Base-by-base conservation (phyloP, 1,140 invertebrate genomes). In the Nylanderia fulva region DNA sequence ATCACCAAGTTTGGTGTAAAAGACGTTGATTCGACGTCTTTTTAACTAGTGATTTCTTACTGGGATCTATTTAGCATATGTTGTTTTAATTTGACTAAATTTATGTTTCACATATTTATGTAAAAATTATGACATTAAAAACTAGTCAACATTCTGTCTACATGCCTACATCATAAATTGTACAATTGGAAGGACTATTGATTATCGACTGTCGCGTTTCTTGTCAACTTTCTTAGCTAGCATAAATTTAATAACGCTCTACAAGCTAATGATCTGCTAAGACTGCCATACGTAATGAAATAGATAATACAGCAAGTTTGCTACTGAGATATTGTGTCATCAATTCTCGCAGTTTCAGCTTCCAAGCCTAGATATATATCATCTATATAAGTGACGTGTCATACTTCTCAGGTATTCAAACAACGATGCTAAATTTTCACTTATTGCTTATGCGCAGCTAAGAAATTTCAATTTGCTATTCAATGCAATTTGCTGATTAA, bases 271-370 rank as follows among this genome's bases (percentile, higher is more conserved):
- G 84, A 54, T 58, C 42, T 33, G 29, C 29, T 33, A 33, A 33
- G 56, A 76, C 79, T 89, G 84, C 87, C 86, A 76, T 88, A 88
- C 60, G 88, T 85, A 84, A 88, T 86, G 82, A 82, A 88, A 85
- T 77, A 87, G 83, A 87, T 87, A 89, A 89, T 90, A 87, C 85
- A 77, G 80, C 76, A 88, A 89, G 88, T 90, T 90, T 88, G 66
- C 76, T 61, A 42, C 45, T 69, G 36, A 79, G 86, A 82, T 83
- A 90, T 90, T 88, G 90, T 76, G 74, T 87, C 85, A 90, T 86
- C 88, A 68, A 71, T 74, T 74, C 71, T 58, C 27, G 18, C 4
- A 79, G 86, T 66, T 72, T 71, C 48, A n/a, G 54, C 63, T 79
- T 79, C 66, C 52, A 36, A 39, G 52, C n/a, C 58, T 86, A 74